Evolutionary conservation across 2,888 invertebrate species (phyloP).

Genomic region (Branchinecta sandiegonensis): DNA sequence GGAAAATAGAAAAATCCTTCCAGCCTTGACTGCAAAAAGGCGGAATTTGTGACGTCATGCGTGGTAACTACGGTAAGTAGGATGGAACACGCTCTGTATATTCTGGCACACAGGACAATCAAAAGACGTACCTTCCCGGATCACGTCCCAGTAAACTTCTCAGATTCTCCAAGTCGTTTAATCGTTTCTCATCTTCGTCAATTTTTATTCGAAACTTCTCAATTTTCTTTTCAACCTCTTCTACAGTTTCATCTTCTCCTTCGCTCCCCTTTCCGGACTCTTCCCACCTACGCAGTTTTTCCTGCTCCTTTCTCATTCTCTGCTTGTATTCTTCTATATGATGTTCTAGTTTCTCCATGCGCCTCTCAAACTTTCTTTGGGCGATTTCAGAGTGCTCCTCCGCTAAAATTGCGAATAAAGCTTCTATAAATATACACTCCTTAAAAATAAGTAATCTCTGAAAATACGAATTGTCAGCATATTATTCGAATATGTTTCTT

Average conservation of each 20-base stretch:
- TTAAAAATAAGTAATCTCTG: too few species aligned
- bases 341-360: slow-evolving; percentile 44
- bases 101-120: background rate
- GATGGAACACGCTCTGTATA: too few species aligned
- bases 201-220: slow-evolving; percentile 37
- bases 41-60: too few species aligned
- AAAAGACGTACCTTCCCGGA: slow-evolving; percentile 39
- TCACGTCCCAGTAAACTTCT: slow-evolving; percentile 47
- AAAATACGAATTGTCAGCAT: too few species aligned
- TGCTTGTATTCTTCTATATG: slow-evolving; percentile 45
- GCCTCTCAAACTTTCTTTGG: slow-evolving; percentile 47
- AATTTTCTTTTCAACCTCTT: slow-evolving; percentile 32
- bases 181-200: slow-evolving; percentile 39
- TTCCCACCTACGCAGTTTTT: slow-evolving; percentile 31
- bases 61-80: too few species aligned
- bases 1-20: too few species aligned
- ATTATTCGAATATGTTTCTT: too few species aligned
- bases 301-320: slow-evolving; percentile 42
- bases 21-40: too few species aligned
- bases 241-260: slow-evolving; percentile 5
- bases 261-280: slow-evolving; percentile 9
- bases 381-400: slow-evolving; percentile 35
- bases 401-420: background rate
- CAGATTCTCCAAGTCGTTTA: slow-evolving; percentile 41
- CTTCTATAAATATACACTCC: too few species aligned